Base-by-base conservation (phyloP, 2,113 vertebrate genomes). In the Hystrix cristata region DNA sequence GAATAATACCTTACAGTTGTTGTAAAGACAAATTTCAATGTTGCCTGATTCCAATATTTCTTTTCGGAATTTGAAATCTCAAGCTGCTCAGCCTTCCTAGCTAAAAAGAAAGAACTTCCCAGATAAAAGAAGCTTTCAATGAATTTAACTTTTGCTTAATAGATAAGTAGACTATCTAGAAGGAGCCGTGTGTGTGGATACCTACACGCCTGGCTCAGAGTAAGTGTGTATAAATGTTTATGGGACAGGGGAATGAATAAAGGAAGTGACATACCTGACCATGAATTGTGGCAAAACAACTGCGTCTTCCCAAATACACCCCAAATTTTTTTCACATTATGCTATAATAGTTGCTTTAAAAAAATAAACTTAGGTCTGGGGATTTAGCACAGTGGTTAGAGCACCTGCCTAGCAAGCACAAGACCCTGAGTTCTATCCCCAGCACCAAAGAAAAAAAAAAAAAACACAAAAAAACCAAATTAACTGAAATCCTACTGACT, bases 321-420 rank as follows among this genome's bases (percentile, higher is more conserved):
- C 0, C 38, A 38, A 53, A 16, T 53, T 81, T n/a, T 87, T 34
- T 57, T 31, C 34, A 31, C 7, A 9, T 55, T n/a, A 48, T 72
- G 60, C 29, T 23, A 25, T 86, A 69, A 79, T 31, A 34, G 18
- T 60, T 90, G 48, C 72, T 95, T 95, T 59, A 78, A 79, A 87
- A 96, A 82, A 69, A 38, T 38, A 38, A 38, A 38, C 38, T 38
- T 38, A 38, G 38, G 38, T 38, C 38, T 38, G 38, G 38, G 38
- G 38, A 38, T 38, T 38, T 38, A 38, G 38, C 38, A 38, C 38
- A 38, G 38, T 38, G 38, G 38, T 38, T 38, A 57, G 55, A 12
- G 55, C 15, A 15, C 15, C 10, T 10, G 55, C 15, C 55, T 15
- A 12, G 55, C 10, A 38, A 38, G 38, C 38, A 38, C 38, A 38